phyloP scores from a whole-genome alignment of 2,797 vertebrate species.

The Anniella stebbinsi region DNA sequence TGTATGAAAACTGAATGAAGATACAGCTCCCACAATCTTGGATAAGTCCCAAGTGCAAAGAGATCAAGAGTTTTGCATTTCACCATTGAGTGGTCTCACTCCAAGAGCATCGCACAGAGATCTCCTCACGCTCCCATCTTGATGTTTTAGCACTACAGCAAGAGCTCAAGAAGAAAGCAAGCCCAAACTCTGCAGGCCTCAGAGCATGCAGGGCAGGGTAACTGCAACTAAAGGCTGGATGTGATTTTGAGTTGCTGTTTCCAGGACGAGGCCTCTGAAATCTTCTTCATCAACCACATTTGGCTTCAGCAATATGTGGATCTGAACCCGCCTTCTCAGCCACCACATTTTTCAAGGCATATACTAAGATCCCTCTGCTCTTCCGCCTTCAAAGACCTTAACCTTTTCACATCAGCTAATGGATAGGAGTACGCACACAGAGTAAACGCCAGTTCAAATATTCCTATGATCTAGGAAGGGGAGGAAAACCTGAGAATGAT shows the following conservation, averaged over 20 bases:
- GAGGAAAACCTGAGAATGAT: background rate
- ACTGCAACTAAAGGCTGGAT: background rate
- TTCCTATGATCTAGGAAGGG: background rate
- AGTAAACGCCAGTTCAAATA: background rate
- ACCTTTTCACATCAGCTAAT: too few species aligned
- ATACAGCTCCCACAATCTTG: too few species aligned
- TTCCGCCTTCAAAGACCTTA: too few species aligned
- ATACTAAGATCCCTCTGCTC: background rate
- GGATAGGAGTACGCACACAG: background rate
- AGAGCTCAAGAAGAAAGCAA: background rate
- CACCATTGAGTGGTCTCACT: background rate
- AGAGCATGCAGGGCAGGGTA: background rate
- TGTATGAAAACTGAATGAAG: too few species aligned
- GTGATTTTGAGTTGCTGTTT: background rate
- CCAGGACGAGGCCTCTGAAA: background rate
- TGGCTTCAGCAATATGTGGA: background rate
- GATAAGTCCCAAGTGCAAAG: too few species aligned
- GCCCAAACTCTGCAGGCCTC: background rate
- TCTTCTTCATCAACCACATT: background rate
- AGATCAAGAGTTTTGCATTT: too few species aligned
- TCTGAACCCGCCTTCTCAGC: background rate
- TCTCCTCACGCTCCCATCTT: background rate
- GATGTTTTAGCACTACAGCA: background rate
- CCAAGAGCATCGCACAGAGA: background rate
- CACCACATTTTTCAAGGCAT: background rate